Evolutionary conservation across 2,888 invertebrate genomes (phyloP), one percentile per base, ranked within the genome.

Genomic region (Globia sparganii): DNA sequence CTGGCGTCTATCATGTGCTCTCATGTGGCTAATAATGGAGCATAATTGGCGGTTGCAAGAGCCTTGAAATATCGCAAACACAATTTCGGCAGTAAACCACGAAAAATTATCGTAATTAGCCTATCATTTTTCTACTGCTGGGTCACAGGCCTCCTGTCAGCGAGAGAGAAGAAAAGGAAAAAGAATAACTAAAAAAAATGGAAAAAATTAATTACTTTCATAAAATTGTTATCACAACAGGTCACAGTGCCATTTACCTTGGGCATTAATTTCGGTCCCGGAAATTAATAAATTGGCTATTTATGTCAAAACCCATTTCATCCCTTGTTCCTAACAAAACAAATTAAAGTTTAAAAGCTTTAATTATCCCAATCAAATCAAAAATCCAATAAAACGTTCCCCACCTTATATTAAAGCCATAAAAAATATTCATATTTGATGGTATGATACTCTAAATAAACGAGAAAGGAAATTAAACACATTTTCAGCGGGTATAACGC

Each of bases 381-480:
- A 62, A 74, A 59, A 43, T 40, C 34, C 64, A 28, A 25, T 58
- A 74, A 58, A 78, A 58, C 81, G 73, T 67, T 58, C 56, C 49
- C 37, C n/a, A 53, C 25, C 46, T 46, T 61, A 49, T 31, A 64
- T 40, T n/a, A 64, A 69, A 82, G 18, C 28, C n/a, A 53, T 69
- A 69, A 81, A 80, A 81, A 77, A 70, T 74, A 77, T 77, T 74
- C 59, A 79, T 74, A 67, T 70, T 86, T 75, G 71, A 77, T 79
- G 53, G 69, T 73, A 69, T 70, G 72, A 78, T 83, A 67, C 67
- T 87, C 64, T 82, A 74, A 79, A 85, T 70, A 83, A 83, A 75
- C 58, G 69, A 53, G 67, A 80, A 28, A 86, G 85, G 85, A 87
- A 85, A 88, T 88, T 86, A 86, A 86, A 83, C 72, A 78, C 84